A percentile compares a stretch with the other conserved stretches of the same genome.
Conservation (phyloP, 2,113 vertebrate genomes). For the Laterallus jamaicensis region DNA sequence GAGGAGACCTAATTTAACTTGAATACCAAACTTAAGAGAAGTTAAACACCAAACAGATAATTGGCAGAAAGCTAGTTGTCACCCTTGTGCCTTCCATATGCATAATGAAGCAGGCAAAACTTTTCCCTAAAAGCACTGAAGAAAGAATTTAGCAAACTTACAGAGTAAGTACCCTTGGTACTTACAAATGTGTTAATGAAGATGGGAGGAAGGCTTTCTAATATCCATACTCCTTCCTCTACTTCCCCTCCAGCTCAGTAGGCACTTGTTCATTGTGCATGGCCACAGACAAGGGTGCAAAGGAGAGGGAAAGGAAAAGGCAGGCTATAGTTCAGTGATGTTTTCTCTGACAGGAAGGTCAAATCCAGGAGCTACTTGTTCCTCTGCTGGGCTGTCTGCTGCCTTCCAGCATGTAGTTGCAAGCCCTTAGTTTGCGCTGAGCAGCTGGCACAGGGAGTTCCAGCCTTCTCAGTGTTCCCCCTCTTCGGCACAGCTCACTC, state of each 20-base stretch:
- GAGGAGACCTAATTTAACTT: neutral
- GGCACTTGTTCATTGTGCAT: neutral
- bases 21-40: neutral
- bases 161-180: neutral
- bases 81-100: neutral
- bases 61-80: neutral
- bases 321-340: neutral
- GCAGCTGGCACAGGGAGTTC: neutral
- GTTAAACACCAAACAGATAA: neutral
- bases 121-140: neutral
- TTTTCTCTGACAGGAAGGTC: rapidly evolving
- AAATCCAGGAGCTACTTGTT: neutral
- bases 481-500: neutral
- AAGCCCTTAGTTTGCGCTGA: neutral
- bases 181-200: neutral
- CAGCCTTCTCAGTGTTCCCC: neutral
- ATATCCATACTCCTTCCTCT: neutral
- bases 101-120: rapidly evolving
- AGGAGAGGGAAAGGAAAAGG: neutral
- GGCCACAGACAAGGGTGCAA: no score
- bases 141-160: neutral
- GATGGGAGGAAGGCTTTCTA: neutral
- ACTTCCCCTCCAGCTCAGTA: neutral
- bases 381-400: neutral
- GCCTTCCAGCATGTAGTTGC: neutral